phyloP scores from a whole-genome alignment of 92 coral and sea anemone genomes.

The Metridium senile region DNA sequence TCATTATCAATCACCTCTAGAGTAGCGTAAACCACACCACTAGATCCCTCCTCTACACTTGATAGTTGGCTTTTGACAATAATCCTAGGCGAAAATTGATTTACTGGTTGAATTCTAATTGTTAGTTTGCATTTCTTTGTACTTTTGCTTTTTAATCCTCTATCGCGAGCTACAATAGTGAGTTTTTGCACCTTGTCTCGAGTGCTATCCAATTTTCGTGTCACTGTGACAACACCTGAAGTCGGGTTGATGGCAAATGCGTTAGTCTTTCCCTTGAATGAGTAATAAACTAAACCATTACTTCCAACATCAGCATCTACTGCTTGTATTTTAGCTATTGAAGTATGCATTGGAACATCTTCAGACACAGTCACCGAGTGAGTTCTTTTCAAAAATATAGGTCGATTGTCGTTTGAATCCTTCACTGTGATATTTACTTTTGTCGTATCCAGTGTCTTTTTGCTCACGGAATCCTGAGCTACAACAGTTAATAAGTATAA shows the following conservation, averaged over 20 bases:
- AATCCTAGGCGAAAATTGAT: slow-evolving; percentile 78
- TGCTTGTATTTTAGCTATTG: slow-evolving; percentile 72
- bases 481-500: slow-evolving; percentile 65
- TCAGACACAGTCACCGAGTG: slow-evolving; percentile 63
- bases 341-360: slow-evolving; percentile 80
- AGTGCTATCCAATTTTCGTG: slow-evolving; percentile 62
- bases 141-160: slow-evolving; percentile 56
- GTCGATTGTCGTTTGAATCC: slow-evolving; percentile 78
- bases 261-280: slow-evolving; percentile 60
- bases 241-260: slow-evolving; percentile 81
- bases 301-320: slow-evolving; percentile 77
- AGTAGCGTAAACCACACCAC: slow-evolving; percentile 61
- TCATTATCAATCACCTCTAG: slow-evolving; percentile 76
- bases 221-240: slow-evolving; percentile 80
- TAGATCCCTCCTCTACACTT: slow-evolving; percentile 51
- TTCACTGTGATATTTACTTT: slow-evolving; percentile 71
- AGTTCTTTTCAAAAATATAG: slow-evolving; percentile 59
- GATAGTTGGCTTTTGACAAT: slow-evolving; percentile 54
- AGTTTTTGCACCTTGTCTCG: slow-evolving; percentile 45
- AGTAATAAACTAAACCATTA: slow-evolving; percentile 88
- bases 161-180: slow-evolving; percentile 63
- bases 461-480: slow-evolving; percentile 63
- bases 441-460: slow-evolving; percentile 71
- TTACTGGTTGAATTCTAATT: slow-evolving; percentile 67
- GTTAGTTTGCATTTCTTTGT: slow-evolving; percentile 60